phyloP scores from a whole-genome alignment of 2,797 vertebrate genomes.

The Liparis tanakae region DNA sequence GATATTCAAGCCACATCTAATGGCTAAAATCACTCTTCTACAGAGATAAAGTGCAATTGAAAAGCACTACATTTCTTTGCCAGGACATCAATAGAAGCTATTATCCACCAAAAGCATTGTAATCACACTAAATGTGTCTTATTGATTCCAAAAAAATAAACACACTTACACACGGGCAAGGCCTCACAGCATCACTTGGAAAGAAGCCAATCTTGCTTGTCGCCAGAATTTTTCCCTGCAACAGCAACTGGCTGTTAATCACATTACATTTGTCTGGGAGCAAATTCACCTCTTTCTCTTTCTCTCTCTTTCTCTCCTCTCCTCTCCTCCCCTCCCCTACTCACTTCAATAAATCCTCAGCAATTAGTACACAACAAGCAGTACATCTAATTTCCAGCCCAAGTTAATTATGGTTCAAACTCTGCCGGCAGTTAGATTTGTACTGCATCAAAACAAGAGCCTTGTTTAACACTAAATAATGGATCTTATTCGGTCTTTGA shows the following conservation, averaged over 20 bases:
- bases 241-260: slow-evolving; percentile 75
- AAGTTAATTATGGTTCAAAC: slow-evolving; percentile 82
- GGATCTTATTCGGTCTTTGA: slow-evolving; percentile 74
- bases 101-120: slow-evolving; percentile 61
- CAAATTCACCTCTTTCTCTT: not conserved
- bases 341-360: slow-evolving; percentile 79
- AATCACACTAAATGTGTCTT: slow-evolving; percentile 61
- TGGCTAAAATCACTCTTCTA: slow-evolving; percentile 59
- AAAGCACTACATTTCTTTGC: slow-evolving; percentile 51
- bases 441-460: slow-evolving; percentile 79
- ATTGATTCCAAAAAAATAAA: slow-evolving; percentile 64
- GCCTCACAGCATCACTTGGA: slow-evolving; percentile 94
- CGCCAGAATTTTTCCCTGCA: slow-evolving; percentile 91
- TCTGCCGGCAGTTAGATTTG: slow-evolving; percentile 80
- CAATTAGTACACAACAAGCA: slow-evolving; percentile 82
- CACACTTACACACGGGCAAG: slow-evolving; percentile 95
- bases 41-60: slow-evolving; percentile 42
- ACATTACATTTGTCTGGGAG: slow-evolving; percentile 76
- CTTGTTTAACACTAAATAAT: slow-evolving; percentile 80
- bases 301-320: not conserved
- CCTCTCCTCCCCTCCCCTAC: slow-evolving; percentile 54
- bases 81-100: slow-evolving; percentile 63
- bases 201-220: slow-evolving; percentile 95
- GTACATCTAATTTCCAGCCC: slow-evolving; percentile 78
- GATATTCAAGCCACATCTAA: slow-evolving; percentile 68